Conservation (phyloP, 2,797 vertebrate genomes). For the Neostethus bicornis region DNA sequence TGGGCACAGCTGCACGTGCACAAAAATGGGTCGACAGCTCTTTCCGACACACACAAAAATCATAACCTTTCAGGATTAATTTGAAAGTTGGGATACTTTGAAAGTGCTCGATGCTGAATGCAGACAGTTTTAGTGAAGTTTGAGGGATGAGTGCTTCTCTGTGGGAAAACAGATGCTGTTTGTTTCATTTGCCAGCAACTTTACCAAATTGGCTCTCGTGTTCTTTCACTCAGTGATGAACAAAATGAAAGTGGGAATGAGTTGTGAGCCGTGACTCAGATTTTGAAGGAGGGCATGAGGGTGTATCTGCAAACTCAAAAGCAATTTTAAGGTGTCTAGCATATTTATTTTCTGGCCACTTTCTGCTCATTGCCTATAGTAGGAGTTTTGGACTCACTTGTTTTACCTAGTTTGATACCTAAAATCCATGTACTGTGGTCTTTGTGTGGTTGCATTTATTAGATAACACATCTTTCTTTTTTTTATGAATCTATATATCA, state of each 20-base stretch:
- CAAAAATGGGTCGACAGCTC: conserved; percentile 11
- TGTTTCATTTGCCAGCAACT: conserved; percentile 50
- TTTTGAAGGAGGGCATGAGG: conserved; percentile 4
- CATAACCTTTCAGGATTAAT: background rate
- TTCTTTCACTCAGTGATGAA: conserved; percentile 30
- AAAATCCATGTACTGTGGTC: background rate
- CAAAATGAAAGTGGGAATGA: conserved; percentile 19
- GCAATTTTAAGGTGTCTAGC: conserved; percentile 8
- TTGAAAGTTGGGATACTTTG: conserved; percentile 22
- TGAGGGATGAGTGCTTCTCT: conserved; percentile 38
- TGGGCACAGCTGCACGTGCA: conserved; percentile 21
- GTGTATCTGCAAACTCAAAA: conserved; percentile 17
- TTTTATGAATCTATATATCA: too few species aligned
- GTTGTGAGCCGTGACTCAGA: conserved; percentile 19
- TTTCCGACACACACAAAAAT: conserved; percentile 1
- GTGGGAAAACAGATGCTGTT: conserved; percentile 29
- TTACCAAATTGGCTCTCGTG: conserved; percentile 28
- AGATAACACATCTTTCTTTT: background rate
- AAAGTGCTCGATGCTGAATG: conserved; percentile 18
- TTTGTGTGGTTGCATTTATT: conserved; percentile 1
- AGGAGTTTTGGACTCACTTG: background rate
- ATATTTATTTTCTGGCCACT: conserved; percentile 14
- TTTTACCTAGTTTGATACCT: background rate
- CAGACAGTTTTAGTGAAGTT: conserved; percentile 38
- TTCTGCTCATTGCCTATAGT: background rate